These are phyloP conservation scores for Syrmaticus mikado DNA, from an alignment of 2,113 vertebrate genomes.

Conservation along the genomic window DNA sequence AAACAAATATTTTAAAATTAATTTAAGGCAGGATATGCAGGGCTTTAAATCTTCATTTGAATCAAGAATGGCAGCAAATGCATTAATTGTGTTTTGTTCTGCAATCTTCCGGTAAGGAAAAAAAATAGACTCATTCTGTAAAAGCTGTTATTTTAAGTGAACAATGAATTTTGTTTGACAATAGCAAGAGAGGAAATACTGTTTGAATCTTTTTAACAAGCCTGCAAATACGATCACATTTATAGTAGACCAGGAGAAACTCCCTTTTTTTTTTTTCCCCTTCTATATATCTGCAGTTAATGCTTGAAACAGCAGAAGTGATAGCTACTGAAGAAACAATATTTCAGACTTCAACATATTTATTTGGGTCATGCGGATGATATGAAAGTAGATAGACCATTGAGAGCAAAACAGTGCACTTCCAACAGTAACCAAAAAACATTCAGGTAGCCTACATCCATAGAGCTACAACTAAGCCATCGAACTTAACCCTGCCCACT, in stretches of 20 bases:
- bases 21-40: conserved; percentile 8
- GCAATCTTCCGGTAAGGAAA: conserved; percentile 47
- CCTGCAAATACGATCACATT: conserved; percentile 1
- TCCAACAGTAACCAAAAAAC: not conserved
- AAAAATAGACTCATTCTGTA: conserved; percentile 22
- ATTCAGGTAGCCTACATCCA: not conserved
- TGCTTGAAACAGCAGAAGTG: not conserved
- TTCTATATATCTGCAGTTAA: not conserved
- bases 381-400: not conserved
- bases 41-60: conserved; percentile 28
- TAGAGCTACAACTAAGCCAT: not conserved
- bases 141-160: conserved; percentile 59
- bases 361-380: not conserved
- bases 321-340: not conserved
- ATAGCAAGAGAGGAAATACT: conserved; percentile 42
- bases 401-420: not conserved
- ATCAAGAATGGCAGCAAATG: conserved; percentile 36
- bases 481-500: not conserved
- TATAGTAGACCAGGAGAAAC: not conserved
- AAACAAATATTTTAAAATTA: conserved; percentile 18
- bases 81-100: conserved; percentile 60
- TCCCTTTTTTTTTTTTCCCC: not conserved
- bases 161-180: conserved; percentile 32
- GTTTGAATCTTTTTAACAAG: not conserved
- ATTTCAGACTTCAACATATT: not conserved